These are phyloP conservation scores for Pseudobourletiella spinata DNA, from an alignment of 1,140 invertebrate genomes.

Conservation along the genomic window DNA sequence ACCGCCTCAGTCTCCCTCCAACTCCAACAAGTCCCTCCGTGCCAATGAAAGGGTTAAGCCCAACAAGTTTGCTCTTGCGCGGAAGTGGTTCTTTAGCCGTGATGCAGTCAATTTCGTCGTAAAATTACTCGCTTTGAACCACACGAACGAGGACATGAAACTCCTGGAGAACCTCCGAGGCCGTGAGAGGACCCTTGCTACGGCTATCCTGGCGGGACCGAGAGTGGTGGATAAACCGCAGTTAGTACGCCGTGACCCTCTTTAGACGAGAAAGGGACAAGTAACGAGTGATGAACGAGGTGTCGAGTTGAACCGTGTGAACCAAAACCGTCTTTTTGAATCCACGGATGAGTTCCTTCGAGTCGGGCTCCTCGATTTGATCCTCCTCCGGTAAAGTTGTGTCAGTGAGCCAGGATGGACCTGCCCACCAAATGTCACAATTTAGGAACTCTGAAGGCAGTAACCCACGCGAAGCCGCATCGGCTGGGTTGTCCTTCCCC, in stretches of 20 bases:
- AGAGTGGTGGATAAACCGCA: not conserved
- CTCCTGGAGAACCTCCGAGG: not conserved
- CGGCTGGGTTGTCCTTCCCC: conserved; percentile 42
- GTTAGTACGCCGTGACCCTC: not conserved
- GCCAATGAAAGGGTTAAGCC: conserved; percentile 38
- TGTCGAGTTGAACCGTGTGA: not conserved
- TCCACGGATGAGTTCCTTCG: too few relatives aligned
- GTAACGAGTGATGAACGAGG: not conserved
- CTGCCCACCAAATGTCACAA: not conserved
- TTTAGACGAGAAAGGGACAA: not conserved
- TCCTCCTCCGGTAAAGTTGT: too few relatives aligned
- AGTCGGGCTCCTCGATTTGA: too few relatives aligned
- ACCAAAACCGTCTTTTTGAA: not conserved
- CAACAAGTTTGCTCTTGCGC: conserved; percentile 15
- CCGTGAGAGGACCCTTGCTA: not conserved
- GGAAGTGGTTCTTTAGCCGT: conserved; percentile 12
- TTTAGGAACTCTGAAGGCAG: not conserved
- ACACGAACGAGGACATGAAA: not conserved
- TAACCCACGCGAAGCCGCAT: conserved; percentile 42
- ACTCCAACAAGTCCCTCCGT: not conserved
- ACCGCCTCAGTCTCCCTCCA: not conserved
- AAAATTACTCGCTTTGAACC: not conserved
- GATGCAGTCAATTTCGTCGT: not conserved
- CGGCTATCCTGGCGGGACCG: not conserved
- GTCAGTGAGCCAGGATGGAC: not conserved